Percentiles rank a stretch among this genome's conserved stretches.
These are phyloP conservation scores for Petaurus breviceps DNA, from an alignment of 2,113 vertebrate species.

Conservation along the genomic window DNA sequence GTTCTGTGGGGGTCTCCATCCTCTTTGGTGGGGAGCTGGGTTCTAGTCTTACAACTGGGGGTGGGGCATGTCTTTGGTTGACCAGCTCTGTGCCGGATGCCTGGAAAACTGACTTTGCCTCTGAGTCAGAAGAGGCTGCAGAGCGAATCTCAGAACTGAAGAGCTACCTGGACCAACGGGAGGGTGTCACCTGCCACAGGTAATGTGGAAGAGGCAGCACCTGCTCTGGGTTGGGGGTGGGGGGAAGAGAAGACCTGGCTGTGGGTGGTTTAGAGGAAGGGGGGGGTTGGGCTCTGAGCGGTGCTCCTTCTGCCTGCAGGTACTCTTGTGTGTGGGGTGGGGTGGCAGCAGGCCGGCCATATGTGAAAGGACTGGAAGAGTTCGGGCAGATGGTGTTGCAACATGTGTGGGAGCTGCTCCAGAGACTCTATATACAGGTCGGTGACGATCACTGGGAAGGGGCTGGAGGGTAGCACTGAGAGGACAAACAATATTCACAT, in stretches of 20 bases:
- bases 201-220: slow-evolving; percentile 33
- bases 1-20: neutral
- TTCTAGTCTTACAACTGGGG: neutral
- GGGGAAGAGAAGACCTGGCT: neutral
- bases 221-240: neutral
- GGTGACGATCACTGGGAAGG: neutral
- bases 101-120: slow-evolving; percentile 88
- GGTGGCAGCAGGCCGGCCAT: slow-evolving; percentile 85
- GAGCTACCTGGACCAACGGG: slow-evolving; percentile 72
- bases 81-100: slow-evolving; percentile 88
- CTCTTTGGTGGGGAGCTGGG: neutral
- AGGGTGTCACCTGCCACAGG: slow-evolving; percentile 67
- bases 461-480: neutral
- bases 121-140: slow-evolving; percentile 88
- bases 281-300: neutral
- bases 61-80: slow-evolving; percentile 29
- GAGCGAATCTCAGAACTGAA: slow-evolving; percentile 86
- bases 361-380: slow-evolving; percentile 84
- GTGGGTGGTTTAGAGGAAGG: too few species aligned
- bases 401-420: slow-evolving; percentile 86
- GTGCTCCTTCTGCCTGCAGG: slow-evolving; percentile 47
- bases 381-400: slow-evolving; percentile 87
- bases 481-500: neutral
- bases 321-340: slow-evolving; percentile 90
- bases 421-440: slow-evolving; percentile 71